Base-by-base conservation (phyloP, 1,140 invertebrate species). In the Amyelois transitella region DNA sequence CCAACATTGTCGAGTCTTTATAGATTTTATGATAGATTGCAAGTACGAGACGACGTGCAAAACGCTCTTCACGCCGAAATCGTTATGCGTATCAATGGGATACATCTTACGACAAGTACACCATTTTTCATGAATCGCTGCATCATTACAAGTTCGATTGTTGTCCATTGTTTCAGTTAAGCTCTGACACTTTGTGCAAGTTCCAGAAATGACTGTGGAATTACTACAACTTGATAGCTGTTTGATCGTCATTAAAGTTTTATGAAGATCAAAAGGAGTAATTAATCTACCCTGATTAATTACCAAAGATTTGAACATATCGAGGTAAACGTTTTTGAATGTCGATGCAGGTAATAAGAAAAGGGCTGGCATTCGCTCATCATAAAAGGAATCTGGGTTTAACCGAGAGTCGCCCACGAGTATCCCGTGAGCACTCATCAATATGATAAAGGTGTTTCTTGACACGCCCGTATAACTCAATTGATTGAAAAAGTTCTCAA, bases 391-490 rank as follows among this genome's bases (percentile, higher is more conserved):
- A 12, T 91, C 89, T 52, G 92, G 89, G 0, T 93, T 93, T 28
- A 92, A 81, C n/a, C 95, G 87, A 38, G 95, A 91, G 18, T 90
- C 80, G 0, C 96, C 96, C 76, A 94, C 96, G 6, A 96, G 80
- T 72, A 95, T 92, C 0, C 96, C 96, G 77, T 98, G 96, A 73
- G 98, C 96, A 65, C 95, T 96, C 55, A 96, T 89, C 49, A 97
- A 92, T n/a, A 96, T 88, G 0, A 97, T 71, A 52, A 90, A 83
- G 0, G 92, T 91, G 32, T 92, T 91, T 52, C 92, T 88, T 51
- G 91, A 64, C 0, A 90, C 72, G 0, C 90, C 90, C 1, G 87
- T 85, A 7, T 85, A 73, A 6, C 88, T 76, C 6, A 93, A 66
- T 7, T 89, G 77, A 44, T 89, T 75, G 4, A 94, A 84, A 58